Evolutionary conservation across 2,113 vertebrate species (phyloP), one percentile per base, ranked within the genome.

Genomic region (Camelus dromedarius): DNA sequence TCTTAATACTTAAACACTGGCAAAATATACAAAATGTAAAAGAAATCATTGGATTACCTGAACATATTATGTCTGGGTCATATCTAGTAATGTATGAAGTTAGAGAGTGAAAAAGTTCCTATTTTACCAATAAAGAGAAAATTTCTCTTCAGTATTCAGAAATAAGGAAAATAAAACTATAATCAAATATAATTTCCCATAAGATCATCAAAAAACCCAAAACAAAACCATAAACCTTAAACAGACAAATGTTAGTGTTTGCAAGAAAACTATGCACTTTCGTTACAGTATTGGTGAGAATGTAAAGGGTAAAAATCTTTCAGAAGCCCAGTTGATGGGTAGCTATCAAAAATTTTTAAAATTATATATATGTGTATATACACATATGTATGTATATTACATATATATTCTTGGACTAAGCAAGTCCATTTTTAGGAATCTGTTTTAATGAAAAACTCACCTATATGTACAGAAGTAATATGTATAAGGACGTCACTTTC

Each of bases 11-110:
- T 85, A 70, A 67, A 62, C 15, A 42, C 28, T 86, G n/a, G 8
- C 6, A 81, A 92, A 84, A 75, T 69, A 81, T 46, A 66, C 79
- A 62, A 62, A 69, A 79, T 60, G 28, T 75, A n/a, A 92, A 92
- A 56, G 6, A 88, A 52, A 35, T 79, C 48, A 54, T 46, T 80
- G 13, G 64, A 15, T 12, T 54, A 19, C n/a, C 16, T 70, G 67
- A 70, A 82, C 16, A 67, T 69, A 46, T 62, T 35, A 62, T n/a
- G 3, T 70, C 6, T 85, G 11, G 32, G 42, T 81, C 16, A 46
- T 60, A 73, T 30, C 18, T 70, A 72, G 26, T 50, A 38, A 79
- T n/a, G 12, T 38, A 42, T 19, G 2, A 85, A 79, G 26, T 80
- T 69, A 86, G 8, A 90, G 28, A 85, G 30, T 48, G 6, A 76